A percentile compares a stretch with the other conserved stretches of the same genome.
phyloP scores from a whole-genome alignment of 2,888 invertebrate genomes.

The Ernsta delagoae region DNA sequence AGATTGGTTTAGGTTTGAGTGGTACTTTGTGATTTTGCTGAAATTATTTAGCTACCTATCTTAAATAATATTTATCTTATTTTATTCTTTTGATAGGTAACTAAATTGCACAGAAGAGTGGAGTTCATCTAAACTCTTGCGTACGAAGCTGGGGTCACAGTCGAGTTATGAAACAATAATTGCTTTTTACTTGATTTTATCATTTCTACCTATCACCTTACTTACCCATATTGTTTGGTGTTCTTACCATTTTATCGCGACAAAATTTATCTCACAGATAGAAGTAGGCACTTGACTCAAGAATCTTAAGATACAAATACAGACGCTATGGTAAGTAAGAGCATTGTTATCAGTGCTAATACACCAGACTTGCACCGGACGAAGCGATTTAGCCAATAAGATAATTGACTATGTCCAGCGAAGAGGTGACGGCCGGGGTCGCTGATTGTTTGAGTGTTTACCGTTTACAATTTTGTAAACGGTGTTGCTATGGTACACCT shows the following conservation, averaged over 20 bases:
- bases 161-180: too few relatives aligned
- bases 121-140: too few relatives aligned
- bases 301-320: not conserved
- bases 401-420: constrained; percentile 40
- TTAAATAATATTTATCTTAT: too few relatives aligned
- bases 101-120: too few relatives aligned
- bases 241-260: not conserved
- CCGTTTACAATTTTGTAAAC: too few relatives aligned
- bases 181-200: too few relatives aligned
- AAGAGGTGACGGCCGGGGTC: constrained; percentile 27
- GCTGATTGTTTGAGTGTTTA: constrained; percentile 5
- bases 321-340: constrained; percentile 12
- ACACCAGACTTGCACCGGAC: constrained; percentile 46
- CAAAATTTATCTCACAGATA: not conserved
- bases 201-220: not conserved
- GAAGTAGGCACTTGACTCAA: not conserved
- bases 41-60: too few relatives aligned
- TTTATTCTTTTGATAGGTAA: too few relatives aligned
- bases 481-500: too few relatives aligned
- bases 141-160: too few relatives aligned
- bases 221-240: not conserved
- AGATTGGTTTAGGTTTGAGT: too few relatives aligned
- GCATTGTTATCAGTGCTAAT: constrained; percentile 34
- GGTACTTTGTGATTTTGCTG: too few relatives aligned
- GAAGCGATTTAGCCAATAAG: constrained; percentile 42